These are phyloP conservation scores for Lates calcarifer DNA, from an alignment of 2,113 vertebrate species.

Conservation along the genomic window DNA sequence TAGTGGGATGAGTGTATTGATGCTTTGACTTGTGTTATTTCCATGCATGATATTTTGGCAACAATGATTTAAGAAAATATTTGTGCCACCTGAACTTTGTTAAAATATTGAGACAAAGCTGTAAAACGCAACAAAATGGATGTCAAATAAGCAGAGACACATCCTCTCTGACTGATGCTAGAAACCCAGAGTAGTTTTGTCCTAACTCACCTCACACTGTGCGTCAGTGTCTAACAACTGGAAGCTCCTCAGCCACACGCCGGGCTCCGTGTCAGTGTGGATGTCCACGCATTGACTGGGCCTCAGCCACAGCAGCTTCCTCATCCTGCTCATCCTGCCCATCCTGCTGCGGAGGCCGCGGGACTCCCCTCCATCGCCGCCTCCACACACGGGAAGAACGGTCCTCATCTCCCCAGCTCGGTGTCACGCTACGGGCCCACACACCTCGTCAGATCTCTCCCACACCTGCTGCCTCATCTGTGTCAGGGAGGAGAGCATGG, in stretches of 20 bases:
- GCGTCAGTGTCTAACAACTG: conserved; percentile 73
- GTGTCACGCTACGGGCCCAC: conserved; percentile 61
- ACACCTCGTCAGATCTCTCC: conserved; percentile 47
- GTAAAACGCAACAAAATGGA: not conserved
- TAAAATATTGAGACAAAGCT: not conserved
- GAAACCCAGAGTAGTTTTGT: not conserved
- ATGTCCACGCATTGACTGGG: conserved; percentile 42
- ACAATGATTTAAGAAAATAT: not conserved
- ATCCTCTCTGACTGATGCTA: not conserved
- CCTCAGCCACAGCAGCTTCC: conserved; percentile 71
- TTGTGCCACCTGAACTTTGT: too few species aligned
- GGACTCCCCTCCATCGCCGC: conserved; percentile 54
- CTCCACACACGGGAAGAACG: conserved; percentile 63
- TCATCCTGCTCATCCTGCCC: conserved; percentile 71
- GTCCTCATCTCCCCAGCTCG: conserved; percentile 73
- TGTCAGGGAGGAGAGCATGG: conserved; percentile 10
- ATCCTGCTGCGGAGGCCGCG: conserved; percentile 70
- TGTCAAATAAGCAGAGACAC: too few species aligned
- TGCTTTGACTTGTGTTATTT: not conserved
- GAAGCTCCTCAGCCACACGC: conserved; percentile 84
- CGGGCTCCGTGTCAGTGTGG: conserved; percentile 70
- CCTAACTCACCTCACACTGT: conserved; percentile 69
- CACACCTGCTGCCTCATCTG: conserved; percentile 73
- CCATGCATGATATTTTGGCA: not conserved
- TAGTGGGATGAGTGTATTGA: not conserved